These are phyloP conservation scores for Gadus macrocephalus DNA, from an alignment of 2,113 vertebrate genomes.

Conservation along the genomic window DNA sequence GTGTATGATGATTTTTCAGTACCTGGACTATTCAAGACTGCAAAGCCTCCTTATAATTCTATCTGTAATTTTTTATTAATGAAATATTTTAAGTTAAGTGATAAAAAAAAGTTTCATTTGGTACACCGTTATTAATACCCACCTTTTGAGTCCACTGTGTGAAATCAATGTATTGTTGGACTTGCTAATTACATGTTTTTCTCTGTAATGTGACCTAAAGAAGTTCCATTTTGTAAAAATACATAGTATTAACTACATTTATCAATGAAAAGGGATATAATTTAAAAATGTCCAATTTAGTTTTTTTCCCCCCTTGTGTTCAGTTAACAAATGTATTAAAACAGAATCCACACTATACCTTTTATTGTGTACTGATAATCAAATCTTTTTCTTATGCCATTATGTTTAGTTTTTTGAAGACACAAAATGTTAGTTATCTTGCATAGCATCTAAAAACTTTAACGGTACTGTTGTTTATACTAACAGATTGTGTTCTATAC, in stretches of 20 bases:
- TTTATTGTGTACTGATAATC: conserved; percentile 71
- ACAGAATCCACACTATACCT: conserved; percentile 77
- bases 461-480: conserved; percentile 25
- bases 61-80: conserved; percentile 27
- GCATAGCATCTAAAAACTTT: conserved; percentile 20
- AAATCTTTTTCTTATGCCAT: conserved; percentile 46
- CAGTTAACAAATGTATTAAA: conserved; percentile 97
- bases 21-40: conserved; percentile 75
- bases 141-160: conserved; percentile 58
- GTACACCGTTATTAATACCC: conserved; percentile 64
- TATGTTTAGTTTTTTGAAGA: conserved; percentile 48
- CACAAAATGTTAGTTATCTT: conserved; percentile 54
- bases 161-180: conserved; percentile 53
- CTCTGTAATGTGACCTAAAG: conserved; percentile 86
- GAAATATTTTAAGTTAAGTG: conserved; percentile 78
- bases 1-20: conserved; percentile 70
- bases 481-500: conserved; percentile 31
- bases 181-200: conserved; percentile 81
- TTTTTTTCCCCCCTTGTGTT: conserved; percentile 80
- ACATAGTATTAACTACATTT: conserved; percentile 96
- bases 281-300: conserved; percentile 93
- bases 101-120: conserved; percentile 73
- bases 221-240: conserved; percentile 83
- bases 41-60: conserved; percentile 73
- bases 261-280: conserved; percentile 99